Conservation (phyloP, 2,113 vertebrate genomes). For the Galeopterus variegatus region DNA sequence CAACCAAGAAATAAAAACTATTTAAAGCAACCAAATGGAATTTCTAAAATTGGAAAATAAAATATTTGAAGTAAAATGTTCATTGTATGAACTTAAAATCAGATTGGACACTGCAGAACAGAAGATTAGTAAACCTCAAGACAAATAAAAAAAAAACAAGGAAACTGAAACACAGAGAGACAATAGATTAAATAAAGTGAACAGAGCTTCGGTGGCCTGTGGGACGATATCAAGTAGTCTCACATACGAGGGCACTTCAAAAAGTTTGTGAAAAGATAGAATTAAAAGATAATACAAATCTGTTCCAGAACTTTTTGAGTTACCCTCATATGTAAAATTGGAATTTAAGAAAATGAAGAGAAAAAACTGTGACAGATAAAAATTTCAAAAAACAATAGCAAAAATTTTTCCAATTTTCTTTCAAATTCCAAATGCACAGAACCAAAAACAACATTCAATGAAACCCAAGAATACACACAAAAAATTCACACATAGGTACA, state of each 20-base stretch:
- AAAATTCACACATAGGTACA: neutral
- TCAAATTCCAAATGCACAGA: slow-evolving; percentile 43
- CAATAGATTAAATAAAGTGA: neutral
- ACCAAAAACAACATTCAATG: neutral
- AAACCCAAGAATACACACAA: neutral
- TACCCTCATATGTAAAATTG: neutral
- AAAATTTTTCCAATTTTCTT: neutral
- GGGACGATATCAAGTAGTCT: neutral
- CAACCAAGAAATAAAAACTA: neutral
- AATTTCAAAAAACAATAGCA: neutral
- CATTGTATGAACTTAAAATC: neutral
- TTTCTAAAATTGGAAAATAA: slow-evolving; percentile 12
- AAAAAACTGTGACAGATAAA: neutral
- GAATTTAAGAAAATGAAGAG: neutral
- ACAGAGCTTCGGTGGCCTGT: neutral
- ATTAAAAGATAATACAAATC: too few relatives aligned
- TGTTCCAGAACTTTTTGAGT: too few relatives aligned
- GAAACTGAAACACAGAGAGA: neutral
- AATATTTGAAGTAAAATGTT: neutral
- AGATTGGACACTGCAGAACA: neutral
- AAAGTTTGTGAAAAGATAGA: too few relatives aligned
- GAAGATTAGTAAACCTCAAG: neutral
- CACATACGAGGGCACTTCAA: neutral
- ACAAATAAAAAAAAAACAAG: neutral
- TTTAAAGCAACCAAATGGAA: neutral